Evolutionary conservation across 23 tunicate species (phyloP), one percentile per base, ranked within the genome.

Genomic region (Ascidia mentula): DNA sequence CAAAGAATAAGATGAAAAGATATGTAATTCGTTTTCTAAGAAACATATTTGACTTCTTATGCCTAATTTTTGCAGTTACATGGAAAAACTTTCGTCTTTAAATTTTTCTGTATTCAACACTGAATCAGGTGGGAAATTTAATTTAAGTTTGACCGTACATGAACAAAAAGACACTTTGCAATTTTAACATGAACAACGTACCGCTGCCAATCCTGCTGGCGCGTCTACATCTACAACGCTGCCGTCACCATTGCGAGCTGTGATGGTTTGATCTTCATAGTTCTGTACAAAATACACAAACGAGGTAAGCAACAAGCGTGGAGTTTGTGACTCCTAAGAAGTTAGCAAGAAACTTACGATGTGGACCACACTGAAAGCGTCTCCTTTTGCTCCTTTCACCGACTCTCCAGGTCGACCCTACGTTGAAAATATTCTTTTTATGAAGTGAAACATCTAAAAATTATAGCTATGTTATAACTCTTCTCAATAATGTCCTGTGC

Each of bases 331-430:
- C 24, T 53, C 13, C 53, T 12, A 42, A 20, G 7, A 9, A 28
- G 22, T 5, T 53, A 9, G 22, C 24, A 9, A 53, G 24, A 53
- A 53, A 77, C 93, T 73, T 60, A 93, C 98, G 72, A 93, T 87
- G 46, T 93, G 98, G 46, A 93, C 45, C 13, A 88, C 93, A 38
- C 86, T 84, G 82, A 82, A 93, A 24, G 98, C 78, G 18, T 80
- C 98, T 36, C 98, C 98, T 45, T 88, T 93, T 18, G 73, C 87
- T 26, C 98, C 98, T 59, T 93, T 93, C 32, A 88, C 59, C 6
- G 93, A 70, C 5, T 34, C 84, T 20, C 98, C 98, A 5, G 83
- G 76, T 39, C 26, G 30, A 34, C 89, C 93, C 98, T 93, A n/a
- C n/a, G 78, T 77, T 73, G 24, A 73, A 37, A 71, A 12, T 69